Base-by-base conservation (phyloP, 2,888 invertebrate species). In the Limnephilus rhombicus region DNA sequence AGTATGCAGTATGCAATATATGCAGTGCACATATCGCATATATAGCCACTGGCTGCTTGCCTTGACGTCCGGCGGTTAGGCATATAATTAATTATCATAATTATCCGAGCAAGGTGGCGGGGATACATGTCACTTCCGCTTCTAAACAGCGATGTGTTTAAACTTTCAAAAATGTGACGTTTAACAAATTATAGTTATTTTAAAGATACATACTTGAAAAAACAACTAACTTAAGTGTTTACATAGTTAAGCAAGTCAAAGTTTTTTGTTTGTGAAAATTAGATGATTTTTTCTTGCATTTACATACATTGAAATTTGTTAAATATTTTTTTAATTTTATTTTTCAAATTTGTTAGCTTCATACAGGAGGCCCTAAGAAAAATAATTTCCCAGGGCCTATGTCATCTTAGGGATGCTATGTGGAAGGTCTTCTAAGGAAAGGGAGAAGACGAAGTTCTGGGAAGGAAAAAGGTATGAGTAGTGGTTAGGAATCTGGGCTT, bases 81-180 rank as follows among this genome's bases (percentile, higher is more conserved):
- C 49, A 80, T 45, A 31, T 91, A 87, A 88, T 91, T 91, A 87
- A 91, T 91, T 91, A 81, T 91, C 37, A 49, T 91, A 91, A 91
- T 91, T 41, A 86, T 49, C n/a, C 86, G 24, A 34, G 41, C 34
- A 45, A 12, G 49, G 37, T 24, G 86, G 31, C 15, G 24, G 31
- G 3, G 34, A 34, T 31, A 86, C 29, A 86, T 45, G 86, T 86
- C 86, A 41, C 86, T 53, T 49, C 45, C 45, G 86, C 86, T 45
- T 86, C 49, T n/a, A 3, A 24, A 41, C 85, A 24, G n/a, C 34
- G 37, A 83, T 37, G 15, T 83, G 83, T 83, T 5, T 18, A 68
- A 68, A 68, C 68, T 68, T 68, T 68, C 18, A 68, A 68, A 68
- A 24, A 24, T 7, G 24, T 68, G 24, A 68, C 68, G 9, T 68